Percentiles rank a stretch among this genome's conserved stretches.
These are phyloP conservation scores for Pangasius macronema DNA, from an alignment of 2,797 vertebrate species.

Conservation along the genomic window DNA sequence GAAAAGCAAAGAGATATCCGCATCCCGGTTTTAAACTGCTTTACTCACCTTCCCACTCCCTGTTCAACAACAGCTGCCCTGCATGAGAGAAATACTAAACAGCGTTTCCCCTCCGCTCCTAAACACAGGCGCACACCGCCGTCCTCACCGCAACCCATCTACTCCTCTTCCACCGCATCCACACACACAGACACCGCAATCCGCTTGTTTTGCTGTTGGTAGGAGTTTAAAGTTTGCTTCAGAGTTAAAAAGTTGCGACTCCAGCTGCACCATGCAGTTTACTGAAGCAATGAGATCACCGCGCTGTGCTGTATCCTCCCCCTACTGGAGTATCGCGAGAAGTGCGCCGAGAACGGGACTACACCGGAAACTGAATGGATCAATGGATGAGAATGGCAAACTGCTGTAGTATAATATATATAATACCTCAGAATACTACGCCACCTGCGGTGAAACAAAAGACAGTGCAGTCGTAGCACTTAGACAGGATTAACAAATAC, in stretches of 20 bases:
- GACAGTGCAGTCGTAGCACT: not conserved
- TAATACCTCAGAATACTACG: not conserved
- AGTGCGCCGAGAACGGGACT: slow-evolving; percentile 51
- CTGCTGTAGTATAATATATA: not conserved
- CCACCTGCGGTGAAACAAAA: not conserved
- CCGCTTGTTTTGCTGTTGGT: slow-evolving; percentile 43
- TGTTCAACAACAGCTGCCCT: slow-evolving; percentile 45
- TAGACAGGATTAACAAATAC: not conserved
- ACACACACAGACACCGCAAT: not conserved
- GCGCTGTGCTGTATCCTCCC: slow-evolving; percentile 57
- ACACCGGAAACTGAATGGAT: slow-evolving; percentile 35
- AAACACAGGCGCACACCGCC: slow-evolving; percentile 52
- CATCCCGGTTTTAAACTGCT: slow-evolving; percentile 10
- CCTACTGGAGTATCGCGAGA: slow-evolving; percentile 75
- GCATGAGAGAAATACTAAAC: slow-evolving; percentile 61
- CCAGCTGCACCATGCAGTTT: slow-evolving; percentile 77
- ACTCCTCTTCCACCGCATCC: not conserved
- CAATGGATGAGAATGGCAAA: slow-evolving; percentile 5
- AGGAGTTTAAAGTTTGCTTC: slow-evolving; percentile 75
- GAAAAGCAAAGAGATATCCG: not conserved
- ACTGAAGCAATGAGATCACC: slow-evolving; percentile 81
- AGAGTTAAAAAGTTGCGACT: slow-evolving; percentile 69
- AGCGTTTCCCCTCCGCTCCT: slow-evolving; percentile 51
- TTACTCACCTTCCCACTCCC: slow-evolving; percentile 64
- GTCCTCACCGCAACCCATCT: slow-evolving; percentile 40